Conservation (phyloP, 2,888 invertebrate genomes). For the Drosophila maculinotata region DNA sequence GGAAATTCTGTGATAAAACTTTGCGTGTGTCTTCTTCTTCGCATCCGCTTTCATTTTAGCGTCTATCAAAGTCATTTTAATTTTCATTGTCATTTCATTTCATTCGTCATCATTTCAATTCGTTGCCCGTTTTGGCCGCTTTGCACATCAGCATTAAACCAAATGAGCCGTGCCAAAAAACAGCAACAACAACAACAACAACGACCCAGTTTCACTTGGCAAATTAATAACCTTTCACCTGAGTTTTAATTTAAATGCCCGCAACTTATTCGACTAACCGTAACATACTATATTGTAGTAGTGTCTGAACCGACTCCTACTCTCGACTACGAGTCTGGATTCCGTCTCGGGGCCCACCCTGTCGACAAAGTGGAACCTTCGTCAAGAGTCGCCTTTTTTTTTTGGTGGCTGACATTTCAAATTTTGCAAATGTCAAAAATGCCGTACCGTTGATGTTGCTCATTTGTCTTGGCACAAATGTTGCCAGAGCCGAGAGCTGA, state of each 20-base stretch:
- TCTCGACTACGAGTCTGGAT: slow-evolving; percentile 1
- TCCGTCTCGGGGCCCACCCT: slow-evolving; percentile 39
- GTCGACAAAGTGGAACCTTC: slow-evolving; percentile 61
- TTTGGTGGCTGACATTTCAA: slow-evolving; percentile 74
- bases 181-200: slow-evolving; percentile 40
- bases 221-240: slow-evolving; percentile 81
- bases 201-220: slow-evolving; percentile 62
- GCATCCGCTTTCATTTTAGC: slow-evolving; percentile 48
- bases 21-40: slow-evolving; percentile 5
- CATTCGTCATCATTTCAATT: slow-evolving; percentile 50
- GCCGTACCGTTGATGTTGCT: slow-evolving; percentile 55
- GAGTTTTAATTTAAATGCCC: slow-evolving; percentile 76
- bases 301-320: not conserved
- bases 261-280: slow-evolving; percentile 57
- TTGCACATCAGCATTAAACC: slow-evolving; percentile 64
- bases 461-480: slow-evolving; percentile 70
- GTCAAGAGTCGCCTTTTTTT: slow-evolving; percentile 54
- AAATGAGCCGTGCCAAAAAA: slow-evolving; percentile 63
- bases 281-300: slow-evolving; percentile 43
- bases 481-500: slow-evolving; percentile 55
- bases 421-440: slow-evolving; percentile 80
- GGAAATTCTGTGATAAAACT: not conserved
- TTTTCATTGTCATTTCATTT: slow-evolving; percentile 31
- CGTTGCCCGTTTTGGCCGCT: slow-evolving; percentile 21
- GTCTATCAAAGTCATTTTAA: slow-evolving; percentile 33